Evolutionary conservation across 2,113 vertebrate genomes (phyloP).

Genomic region (human): DNA sequence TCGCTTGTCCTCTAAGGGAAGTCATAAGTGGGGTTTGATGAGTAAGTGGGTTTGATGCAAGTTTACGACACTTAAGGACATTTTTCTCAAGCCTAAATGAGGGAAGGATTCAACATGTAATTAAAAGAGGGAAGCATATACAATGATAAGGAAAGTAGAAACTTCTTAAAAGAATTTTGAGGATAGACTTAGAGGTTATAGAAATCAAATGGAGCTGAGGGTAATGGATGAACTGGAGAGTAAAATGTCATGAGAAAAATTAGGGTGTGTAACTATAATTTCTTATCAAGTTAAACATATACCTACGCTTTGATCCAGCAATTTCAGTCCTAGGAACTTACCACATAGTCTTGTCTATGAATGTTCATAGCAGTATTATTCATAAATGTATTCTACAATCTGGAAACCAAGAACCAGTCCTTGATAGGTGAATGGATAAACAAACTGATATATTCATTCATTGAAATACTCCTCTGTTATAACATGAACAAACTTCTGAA

Average conservation of each 20-base stretch:
- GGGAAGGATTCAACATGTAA: neutral
- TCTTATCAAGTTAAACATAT: neutral
- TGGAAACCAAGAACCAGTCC: neutral
- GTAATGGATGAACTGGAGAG: neutral
- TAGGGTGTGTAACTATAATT: neutral
- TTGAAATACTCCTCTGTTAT: neutral
- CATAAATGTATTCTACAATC: neutral
- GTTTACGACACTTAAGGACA: neutral
- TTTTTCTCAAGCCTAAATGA: neutral
- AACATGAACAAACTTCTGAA: neutral
- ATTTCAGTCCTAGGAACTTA: neutral
- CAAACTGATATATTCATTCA: neutral
- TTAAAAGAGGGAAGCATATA: neutral
- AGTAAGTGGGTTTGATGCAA: neutral
- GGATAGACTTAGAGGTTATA: neutral
- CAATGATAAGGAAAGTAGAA: neutral
- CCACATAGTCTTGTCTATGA: neutral
- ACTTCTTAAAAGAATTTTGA: neutral
- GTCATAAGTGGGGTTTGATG: neutral
- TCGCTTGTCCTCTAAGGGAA: neutral
- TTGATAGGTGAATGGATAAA: neutral
- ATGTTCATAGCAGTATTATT: neutral
- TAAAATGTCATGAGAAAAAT: neutral
- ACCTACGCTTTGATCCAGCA: neutral
- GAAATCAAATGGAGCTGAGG: neutral